Conservation (phyloP, 2,797 vertebrate genomes). For the Clamator glandarius region DNA sequence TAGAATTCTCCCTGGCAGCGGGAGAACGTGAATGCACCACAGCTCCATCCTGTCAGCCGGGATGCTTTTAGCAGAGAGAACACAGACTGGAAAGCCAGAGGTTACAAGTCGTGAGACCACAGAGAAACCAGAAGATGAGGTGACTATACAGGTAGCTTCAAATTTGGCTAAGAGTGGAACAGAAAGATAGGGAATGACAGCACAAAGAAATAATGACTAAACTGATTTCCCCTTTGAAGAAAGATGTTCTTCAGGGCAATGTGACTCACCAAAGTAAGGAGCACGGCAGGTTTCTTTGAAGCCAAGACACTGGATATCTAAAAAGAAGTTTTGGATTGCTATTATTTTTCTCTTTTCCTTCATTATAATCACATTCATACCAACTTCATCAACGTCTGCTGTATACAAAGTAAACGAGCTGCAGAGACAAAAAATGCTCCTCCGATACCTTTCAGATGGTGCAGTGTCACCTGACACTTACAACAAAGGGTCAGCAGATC, state of each 20-base stretch:
- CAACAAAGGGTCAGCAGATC: background rate
- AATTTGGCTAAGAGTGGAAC: background rate
- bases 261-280: slow-evolving; percentile 90
- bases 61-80: background rate
- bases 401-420: background rate
- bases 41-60: background rate
- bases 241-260: background rate
- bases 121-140: background rate
- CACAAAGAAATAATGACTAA: background rate
- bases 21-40: background rate
- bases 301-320: slow-evolving; percentile 85
- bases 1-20: background rate
- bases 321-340: slow-evolving; percentile 29
- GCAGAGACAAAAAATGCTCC: background rate
- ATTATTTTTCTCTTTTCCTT: background rate
- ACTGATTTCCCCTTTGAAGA: background rate
- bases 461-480: background rate
- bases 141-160: background rate
- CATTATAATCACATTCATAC: background rate
- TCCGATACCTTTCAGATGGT: background rate
- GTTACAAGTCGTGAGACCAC: background rate
- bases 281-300: slow-evolving; percentile 80
- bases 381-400: background rate
- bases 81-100: background rate
- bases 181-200: background rate